Percentiles rank a stretch among this genome's conserved stretches.
Conservation (phyloP, 2,797 vertebrate species). For the Prionace glauca region DNA sequence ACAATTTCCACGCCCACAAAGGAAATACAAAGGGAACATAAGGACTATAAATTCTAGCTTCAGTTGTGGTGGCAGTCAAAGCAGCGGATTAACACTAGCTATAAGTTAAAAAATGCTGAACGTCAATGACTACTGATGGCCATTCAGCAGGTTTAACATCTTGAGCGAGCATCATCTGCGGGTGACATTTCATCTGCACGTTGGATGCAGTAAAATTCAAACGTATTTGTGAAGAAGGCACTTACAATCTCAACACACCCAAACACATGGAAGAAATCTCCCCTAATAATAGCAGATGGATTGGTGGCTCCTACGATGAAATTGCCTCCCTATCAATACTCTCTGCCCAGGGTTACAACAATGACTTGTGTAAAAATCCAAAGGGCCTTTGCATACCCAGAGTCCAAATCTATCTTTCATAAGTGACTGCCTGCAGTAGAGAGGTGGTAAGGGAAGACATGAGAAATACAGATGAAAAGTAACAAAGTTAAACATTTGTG, state of each 20-base stretch:
- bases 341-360: neutral
- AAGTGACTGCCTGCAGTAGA: neutral
- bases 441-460: neutral
- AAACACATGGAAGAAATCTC: neutral
- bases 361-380: neutral
- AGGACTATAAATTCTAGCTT: too few relatives aligned
- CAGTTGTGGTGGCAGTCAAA: too few relatives aligned
- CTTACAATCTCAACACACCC: neutral
- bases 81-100: neutral
- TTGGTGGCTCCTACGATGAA: neutral
- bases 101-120: neutral
- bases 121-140: neutral
- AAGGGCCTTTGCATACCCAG: neutral
- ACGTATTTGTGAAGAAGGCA: neutral
- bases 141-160: neutral
- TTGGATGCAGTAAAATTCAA: neutral
- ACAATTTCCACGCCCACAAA: too few relatives aligned
- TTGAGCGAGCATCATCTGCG: neutral
- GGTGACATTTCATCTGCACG: neutral
- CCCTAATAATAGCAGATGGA: neutral
- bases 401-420: neutral
- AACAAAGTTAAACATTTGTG: neutral
- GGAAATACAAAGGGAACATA: too few relatives aligned
- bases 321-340: neutral
- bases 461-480: neutral